Evolutionary conservation across 2,113 vertebrate species (phyloP).

Genomic region (Lynx canadensis): DNA sequence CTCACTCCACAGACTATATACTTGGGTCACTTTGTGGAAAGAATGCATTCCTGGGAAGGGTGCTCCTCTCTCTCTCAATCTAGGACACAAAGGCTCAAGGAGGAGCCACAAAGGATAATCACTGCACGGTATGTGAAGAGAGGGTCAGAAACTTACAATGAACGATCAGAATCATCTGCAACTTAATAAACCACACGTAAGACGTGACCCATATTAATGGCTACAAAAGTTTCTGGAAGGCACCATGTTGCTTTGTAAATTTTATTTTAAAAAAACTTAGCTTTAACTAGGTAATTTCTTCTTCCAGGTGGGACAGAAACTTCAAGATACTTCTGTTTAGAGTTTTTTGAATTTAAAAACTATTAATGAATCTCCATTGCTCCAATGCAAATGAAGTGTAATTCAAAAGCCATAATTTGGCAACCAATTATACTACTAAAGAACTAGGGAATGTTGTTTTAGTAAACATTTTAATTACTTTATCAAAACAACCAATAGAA

Average conservation of each 20-base stretch:
- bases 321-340: neutral
- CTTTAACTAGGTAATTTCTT: constrained; percentile 21
- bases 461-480: constrained; percentile 16
- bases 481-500: constrained; percentile 5
- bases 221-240: neutral
- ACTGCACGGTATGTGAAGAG: neutral
- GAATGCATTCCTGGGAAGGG: neutral
- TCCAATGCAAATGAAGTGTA: constrained; percentile 20
- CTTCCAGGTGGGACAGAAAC: neutral
- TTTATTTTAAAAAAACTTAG: constrained; percentile 42
- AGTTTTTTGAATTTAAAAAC: constrained; percentile 39
- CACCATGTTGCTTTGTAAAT: neutral
- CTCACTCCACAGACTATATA: neutral
- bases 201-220: neutral
- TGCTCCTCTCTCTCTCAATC: neutral
- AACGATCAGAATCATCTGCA: neutral
- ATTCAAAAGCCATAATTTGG: constrained; percentile 1
- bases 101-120: neutral
- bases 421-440: neutral
- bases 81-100: neutral
- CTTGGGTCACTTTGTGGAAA: neutral
- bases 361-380: neutral
- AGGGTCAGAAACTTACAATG: neutral
- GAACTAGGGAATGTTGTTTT: neutral
- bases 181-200: neutral